Conservation (phyloP, 2,888 invertebrate genomes). For the Tachina lurida region DNA sequence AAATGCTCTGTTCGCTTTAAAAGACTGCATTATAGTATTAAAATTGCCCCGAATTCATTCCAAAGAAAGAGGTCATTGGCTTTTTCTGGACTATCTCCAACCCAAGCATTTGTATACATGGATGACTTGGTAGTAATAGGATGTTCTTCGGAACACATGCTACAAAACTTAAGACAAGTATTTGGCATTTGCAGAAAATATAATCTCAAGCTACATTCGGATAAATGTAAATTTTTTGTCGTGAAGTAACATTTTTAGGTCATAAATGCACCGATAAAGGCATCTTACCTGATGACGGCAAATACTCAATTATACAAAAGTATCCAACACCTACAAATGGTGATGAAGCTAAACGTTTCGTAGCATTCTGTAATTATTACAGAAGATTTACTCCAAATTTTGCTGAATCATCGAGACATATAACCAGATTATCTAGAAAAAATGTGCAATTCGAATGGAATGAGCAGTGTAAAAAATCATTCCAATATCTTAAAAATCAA, state of each 20-base stretch:
- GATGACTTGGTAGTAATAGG: neutral
- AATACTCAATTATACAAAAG: conserved; percentile 5
- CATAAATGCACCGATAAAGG: conserved; percentile 41
- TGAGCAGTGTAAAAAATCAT: neutral
- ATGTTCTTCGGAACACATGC: neutral
- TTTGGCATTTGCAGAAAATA: neutral
- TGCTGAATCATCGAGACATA: neutral
- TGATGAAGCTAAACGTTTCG: neutral
- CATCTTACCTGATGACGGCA: neutral
- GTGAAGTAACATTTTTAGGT: conserved; percentile 22
- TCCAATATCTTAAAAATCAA: neutral
- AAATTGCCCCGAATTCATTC: too few relatives aligned
- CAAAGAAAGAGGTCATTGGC: too few relatives aligned
- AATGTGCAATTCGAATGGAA: neutral
- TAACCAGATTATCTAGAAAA: conserved; percentile 13
- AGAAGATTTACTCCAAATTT: too few relatives aligned
- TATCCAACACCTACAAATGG: conserved; percentile 18
- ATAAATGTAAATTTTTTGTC: neutral
- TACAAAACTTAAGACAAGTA: neutral
- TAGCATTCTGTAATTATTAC: too few relatives aligned
- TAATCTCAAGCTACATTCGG: neutral
- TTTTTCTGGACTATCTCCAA: too few relatives aligned
- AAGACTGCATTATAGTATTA: too few relatives aligned
- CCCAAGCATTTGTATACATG: too few relatives aligned
- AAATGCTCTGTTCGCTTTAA: too few relatives aligned